Evolutionary conservation across 2,797 vertebrate genomes (phyloP).

Genomic region (Sebastes elongatus): DNA sequence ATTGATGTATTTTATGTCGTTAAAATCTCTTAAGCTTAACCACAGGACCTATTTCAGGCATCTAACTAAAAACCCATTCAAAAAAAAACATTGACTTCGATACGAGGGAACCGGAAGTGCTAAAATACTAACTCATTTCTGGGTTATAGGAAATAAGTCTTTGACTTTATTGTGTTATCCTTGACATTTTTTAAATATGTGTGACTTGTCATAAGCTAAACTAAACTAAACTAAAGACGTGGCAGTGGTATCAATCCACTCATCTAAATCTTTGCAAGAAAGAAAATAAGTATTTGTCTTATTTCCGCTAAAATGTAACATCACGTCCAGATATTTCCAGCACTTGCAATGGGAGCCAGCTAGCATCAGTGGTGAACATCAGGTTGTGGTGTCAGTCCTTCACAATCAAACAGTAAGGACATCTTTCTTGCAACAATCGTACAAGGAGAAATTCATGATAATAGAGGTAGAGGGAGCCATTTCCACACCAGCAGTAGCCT

Average conservation of each 20-base stretch:
- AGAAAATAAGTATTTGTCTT: neutral
- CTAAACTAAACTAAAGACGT: neutral
- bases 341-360: neutral
- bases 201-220: neutral
- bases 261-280: neutral
- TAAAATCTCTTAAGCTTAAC: too few species aligned
- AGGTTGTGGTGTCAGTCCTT: neutral
- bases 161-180: neutral
- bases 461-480: neutral
- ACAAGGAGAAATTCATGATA: neutral
- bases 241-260: neutral
- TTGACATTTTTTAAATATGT: neutral
- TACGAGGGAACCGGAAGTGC: too few species aligned
- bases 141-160: too few species aligned
- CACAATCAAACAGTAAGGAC: neutral
- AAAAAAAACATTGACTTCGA: too few species aligned
- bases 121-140: too few species aligned
- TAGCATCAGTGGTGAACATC: neutral
- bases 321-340: neutral
- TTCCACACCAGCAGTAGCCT: constrained; percentile 8
- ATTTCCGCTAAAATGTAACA: neutral
- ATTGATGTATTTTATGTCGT: too few species aligned
- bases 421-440: neutral
- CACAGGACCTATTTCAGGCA: too few species aligned
- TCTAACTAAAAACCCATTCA: too few species aligned